These are phyloP conservation scores for Danaus chrysippus DNA, from an alignment of 2,888 invertebrate species.

Conservation along the genomic window DNA sequence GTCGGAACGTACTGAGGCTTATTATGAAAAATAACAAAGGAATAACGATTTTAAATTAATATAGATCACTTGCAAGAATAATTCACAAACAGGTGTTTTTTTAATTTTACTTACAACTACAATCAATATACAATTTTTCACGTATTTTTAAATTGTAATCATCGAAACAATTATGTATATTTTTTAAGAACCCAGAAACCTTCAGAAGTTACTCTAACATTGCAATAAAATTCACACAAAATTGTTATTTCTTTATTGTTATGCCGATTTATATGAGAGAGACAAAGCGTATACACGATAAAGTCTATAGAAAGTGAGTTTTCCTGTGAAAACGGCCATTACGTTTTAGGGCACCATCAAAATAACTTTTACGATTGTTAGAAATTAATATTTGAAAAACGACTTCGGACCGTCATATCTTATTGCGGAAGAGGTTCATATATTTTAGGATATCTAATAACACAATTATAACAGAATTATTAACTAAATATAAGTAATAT, in stretches of 20 bases:
- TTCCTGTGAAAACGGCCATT: conserved; percentile 58
- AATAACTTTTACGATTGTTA: conserved; percentile 75
- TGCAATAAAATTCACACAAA: conserved; percentile 54
- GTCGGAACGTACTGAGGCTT: no score
- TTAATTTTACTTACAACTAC: no score
- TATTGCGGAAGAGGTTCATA: conserved; percentile 25
- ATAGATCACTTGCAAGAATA: no score
- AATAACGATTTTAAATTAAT: no score
- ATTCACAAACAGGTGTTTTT: no score
- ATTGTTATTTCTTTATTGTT: conserved; percentile 60
- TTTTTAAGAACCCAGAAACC: not conserved
- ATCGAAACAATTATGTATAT: not conserved
- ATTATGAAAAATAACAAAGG: no score
- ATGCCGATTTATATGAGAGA: conserved; percentile 53
- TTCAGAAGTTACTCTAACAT: conserved; percentile 22
- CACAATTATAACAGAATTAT: not conserved
- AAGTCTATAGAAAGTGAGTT: conserved; percentile 64
- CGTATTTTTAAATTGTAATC: no score
- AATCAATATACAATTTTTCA: no score
- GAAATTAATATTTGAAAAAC: conserved; percentile 76
- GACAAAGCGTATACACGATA: conserved; percentile 60
- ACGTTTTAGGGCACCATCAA: conserved; percentile 72
- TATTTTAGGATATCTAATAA: not conserved
- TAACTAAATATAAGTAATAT: no score
- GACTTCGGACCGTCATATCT: conserved; percentile 64